Evolutionary conservation across 2,113 vertebrate genomes (phyloP).

Genomic region (Paratilapia polleni): DNA sequence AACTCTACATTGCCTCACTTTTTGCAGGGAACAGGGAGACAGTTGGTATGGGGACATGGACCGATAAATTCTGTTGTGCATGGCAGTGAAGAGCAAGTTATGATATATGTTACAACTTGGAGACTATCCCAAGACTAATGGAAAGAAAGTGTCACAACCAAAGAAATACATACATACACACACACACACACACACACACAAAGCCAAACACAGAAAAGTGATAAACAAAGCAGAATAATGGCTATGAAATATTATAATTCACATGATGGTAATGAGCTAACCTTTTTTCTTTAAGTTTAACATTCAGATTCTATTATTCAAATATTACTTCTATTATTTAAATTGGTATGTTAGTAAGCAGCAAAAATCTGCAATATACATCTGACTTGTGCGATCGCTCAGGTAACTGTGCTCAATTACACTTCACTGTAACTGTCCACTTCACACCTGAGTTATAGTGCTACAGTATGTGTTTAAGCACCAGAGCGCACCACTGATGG

Average conservation of each 20-base stretch:
- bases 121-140: background rate
- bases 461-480: too few relatives aligned
- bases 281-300: background rate
- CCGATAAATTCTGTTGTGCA: background rate
- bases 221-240: background rate
- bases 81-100: background rate
- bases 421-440: too few relatives aligned
- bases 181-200: too few relatives aligned
- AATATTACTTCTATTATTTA: background rate
- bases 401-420: too few relatives aligned
- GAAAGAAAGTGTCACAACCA: background rate
- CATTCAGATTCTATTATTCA: background rate
- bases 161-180: background rate
- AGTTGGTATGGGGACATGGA: background rate
- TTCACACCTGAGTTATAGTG: too few relatives aligned
- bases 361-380: background rate
- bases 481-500: too few relatives aligned
- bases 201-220: background rate
- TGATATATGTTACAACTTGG: background rate
- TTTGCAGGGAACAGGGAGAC: background rate
- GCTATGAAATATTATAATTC: background rate
- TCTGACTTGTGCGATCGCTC: background rate
- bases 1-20: background rate
- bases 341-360: background rate
- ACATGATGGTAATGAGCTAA: background rate